These are phyloP conservation scores for Takifugu flavidus DNA, from an alignment of 2,113 vertebrate species.

Conservation along the genomic window DNA sequence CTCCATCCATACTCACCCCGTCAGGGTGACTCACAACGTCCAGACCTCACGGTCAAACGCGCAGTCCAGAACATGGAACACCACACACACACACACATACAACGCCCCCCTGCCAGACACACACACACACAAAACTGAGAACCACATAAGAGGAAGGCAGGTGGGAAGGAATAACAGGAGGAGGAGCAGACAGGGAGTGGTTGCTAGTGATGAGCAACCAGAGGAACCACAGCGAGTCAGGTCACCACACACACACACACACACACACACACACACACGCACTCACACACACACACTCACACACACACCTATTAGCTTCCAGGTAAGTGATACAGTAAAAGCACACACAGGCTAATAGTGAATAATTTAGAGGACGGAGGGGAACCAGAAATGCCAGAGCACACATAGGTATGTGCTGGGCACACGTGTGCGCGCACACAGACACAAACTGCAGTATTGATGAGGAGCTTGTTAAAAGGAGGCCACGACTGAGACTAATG, in stretches of 20 bases:
- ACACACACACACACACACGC: not conserved
- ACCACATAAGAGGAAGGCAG: not conserved
- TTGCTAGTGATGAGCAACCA: slow-evolving; percentile 46
- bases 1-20: slow-evolving; percentile 83
- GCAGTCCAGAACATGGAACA: not conserved
- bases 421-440: not conserved
- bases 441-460: slow-evolving; percentile 47
- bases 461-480: slow-evolving; percentile 52
- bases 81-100: not conserved
- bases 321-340: slow-evolving; percentile 68
- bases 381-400: slow-evolving; percentile 33
- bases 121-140: slow-evolving; percentile 19
- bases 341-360: slow-evolving; percentile 74
- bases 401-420: slow-evolving; percentile 13
- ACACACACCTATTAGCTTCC: slow-evolving; percentile 8
- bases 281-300: slow-evolving; percentile 4
- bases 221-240: slow-evolving; percentile 45
- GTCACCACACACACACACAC: slow-evolving; percentile 31
- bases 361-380: slow-evolving; percentile 84
- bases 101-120: slow-evolving; percentile 8
- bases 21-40: slow-evolving; percentile 22
- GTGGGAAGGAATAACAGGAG: slow-evolving; percentile 6
- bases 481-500: slow-evolving; percentile 44
- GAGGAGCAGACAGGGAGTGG: slow-evolving; percentile 20
- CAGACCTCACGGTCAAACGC: not conserved